phyloP scores from a whole-genome alignment of 2,113 vertebrate genomes.

The Carassius carassius region DNA sequence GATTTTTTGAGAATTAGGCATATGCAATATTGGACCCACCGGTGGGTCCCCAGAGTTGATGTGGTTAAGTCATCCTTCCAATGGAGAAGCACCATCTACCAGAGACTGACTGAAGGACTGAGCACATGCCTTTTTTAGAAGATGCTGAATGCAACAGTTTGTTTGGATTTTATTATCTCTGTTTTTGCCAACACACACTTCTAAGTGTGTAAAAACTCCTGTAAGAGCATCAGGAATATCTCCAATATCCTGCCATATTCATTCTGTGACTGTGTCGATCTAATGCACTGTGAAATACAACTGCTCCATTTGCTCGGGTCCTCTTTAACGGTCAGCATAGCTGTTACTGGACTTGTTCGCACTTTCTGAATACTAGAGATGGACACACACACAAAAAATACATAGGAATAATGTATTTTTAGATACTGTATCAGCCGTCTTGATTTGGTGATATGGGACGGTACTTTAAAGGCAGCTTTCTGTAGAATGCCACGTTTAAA shows the following conservation, averaged over 20 bases:
- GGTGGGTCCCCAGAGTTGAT: too few species aligned
- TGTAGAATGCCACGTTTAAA: constrained; percentile 36
- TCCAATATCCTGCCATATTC: constrained; percentile 40
- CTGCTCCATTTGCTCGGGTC: not conserved
- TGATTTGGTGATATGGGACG: constrained; percentile 53
- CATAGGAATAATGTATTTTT: constrained; percentile 5
- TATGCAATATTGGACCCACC: too few species aligned
- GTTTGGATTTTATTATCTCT: constrained; percentile 19
- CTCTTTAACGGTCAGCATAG: not conserved
- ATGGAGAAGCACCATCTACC: not conserved
- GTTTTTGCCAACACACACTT: constrained; percentile 16
- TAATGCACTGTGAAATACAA: constrained; percentile 28
- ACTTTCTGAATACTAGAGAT: constrained; percentile 22
- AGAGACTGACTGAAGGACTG: not conserved
- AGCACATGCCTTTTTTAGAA: constrained; percentile 44
- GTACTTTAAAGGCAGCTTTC: constrained; percentile 51
- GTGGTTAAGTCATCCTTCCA: constrained; percentile 52
- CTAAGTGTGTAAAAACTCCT: not conserved
- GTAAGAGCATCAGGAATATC: constrained; percentile 16
- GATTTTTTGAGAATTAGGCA: too few species aligned
- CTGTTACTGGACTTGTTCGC: not conserved
- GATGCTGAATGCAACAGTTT: not conserved
- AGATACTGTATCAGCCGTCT: constrained; percentile 14
- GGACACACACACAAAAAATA: not conserved
- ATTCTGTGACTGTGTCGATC: constrained; percentile 25